Evolutionary conservation across 2,888 invertebrate species (phyloP).

Genomic region (Caenorhabditis sulstoni): DNA sequence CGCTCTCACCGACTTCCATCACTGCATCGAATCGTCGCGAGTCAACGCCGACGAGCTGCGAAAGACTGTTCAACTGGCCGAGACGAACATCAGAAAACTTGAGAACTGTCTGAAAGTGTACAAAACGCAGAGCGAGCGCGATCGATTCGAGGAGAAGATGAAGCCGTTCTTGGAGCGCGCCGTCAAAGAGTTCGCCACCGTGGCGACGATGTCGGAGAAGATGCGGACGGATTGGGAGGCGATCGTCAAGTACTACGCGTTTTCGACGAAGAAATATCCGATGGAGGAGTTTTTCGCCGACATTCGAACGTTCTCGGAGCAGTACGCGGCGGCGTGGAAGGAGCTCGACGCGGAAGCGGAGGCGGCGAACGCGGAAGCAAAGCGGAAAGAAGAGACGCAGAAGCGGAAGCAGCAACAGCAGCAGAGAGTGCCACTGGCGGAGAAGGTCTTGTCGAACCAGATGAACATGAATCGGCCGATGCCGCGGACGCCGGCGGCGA

Average conservation of each 20-base stretch:
- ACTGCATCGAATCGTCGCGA: conserved; percentile 90
- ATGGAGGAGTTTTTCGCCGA: conserved; percentile 97
- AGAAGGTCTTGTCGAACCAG: conserved; percentile 7
- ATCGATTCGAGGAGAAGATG: conserved; percentile 90
- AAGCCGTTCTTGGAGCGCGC: conserved; percentile 89
- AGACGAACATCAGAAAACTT: conserved; percentile 81
- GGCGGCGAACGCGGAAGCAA: conserved; percentile 59
- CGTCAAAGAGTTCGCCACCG: conserved; percentile 89
- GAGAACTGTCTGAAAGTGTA: conserved; percentile 93
- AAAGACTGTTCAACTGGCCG: conserved; percentile 80
- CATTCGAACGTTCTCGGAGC: conserved; percentile 93
- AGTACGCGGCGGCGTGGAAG: conserved; percentile 84
- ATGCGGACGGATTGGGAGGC: conserved; percentile 91
- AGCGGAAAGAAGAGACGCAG: conserved; percentile 53
- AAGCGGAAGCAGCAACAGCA: conserved; percentile 40
- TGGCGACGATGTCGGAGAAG: conserved; percentile 93
- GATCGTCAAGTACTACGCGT: conserved; percentile 91
- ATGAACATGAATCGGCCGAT: conserved; percentile 9
- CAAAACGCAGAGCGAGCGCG: conserved; percentile 86
- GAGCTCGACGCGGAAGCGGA: conserved; percentile 67
- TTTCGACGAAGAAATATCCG: conserved; percentile 93
- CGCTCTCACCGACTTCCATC: conserved; percentile 86
- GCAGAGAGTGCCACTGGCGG: conserved; percentile 37
- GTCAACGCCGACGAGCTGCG: conserved; percentile 82
- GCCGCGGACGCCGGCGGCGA: conserved; percentile 47